A percentile compares a stretch with the other conserved stretches of the same genome.
Evolutionary conservation across 2,797 vertebrate species (phyloP).

Genomic region (Lacerta viridis): DNA sequence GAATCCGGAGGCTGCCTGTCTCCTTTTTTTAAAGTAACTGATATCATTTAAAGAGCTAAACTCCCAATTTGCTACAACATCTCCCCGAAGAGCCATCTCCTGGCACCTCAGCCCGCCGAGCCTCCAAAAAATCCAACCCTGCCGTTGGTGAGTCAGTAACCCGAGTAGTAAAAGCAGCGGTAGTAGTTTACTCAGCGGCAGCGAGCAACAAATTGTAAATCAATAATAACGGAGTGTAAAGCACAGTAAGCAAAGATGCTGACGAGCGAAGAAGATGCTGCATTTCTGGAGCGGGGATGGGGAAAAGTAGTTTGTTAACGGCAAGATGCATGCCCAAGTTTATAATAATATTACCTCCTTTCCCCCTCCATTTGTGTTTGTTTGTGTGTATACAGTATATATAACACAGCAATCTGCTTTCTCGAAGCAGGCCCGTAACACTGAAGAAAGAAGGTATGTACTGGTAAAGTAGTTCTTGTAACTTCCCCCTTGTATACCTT

Average conservation of each 20-base stretch:
- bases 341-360: neutral
- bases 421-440: neutral
- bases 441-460: too few species aligned
- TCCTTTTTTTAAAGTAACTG: conserved; percentile 75
- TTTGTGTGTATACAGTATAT: too few species aligned
- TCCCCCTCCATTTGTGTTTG: neutral
- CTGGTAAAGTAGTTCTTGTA: neutral
- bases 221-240: neutral
- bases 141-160: conserved; percentile 14
- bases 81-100: conserved; percentile 54
- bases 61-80: conserved; percentile 70
- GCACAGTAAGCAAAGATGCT: neutral
- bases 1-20: conserved; percentile 77
- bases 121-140: neutral
- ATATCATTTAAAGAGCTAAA: conserved; percentile 84
- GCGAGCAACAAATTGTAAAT: conserved; percentile 37
- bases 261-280: neutral
- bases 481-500: neutral
- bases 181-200: conserved; percentile 24
- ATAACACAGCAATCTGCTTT: too few species aligned
- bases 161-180: conserved; percentile 22
- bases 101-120: conserved; percentile 28
- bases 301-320: conserved; percentile 24
- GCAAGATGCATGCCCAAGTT: neutral
- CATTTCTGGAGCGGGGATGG: accelerated